A percentile compares a stretch with the other conserved stretches of the same genome.
Evolutionary conservation across 1,140 invertebrate species (phyloP).

Genomic region (Zaprionus tsacasi): DNA sequence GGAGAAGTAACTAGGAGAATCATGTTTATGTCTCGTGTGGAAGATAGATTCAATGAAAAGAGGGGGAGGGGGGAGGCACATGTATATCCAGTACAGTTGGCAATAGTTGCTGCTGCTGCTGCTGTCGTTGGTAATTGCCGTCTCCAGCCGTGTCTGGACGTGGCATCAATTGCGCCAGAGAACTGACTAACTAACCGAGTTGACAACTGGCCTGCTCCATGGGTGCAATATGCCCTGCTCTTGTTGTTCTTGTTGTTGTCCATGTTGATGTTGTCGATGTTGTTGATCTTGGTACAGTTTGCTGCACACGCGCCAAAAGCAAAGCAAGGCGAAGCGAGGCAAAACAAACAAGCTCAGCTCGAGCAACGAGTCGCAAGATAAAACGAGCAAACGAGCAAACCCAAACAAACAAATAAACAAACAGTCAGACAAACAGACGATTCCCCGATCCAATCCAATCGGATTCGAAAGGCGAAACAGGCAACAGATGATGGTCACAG

Average conservation of each 20-base stretch:
- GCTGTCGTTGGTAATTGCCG: slow-evolving; percentile 12
- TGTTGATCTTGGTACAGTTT: slow-evolving; percentile 69
- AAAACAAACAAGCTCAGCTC: slow-evolving; percentile 15
- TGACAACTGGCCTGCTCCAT: background rate
- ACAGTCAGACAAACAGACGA: slow-evolving; percentile 26
- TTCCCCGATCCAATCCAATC: slow-evolving; percentile 2
- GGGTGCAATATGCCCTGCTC: background rate
- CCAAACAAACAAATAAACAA: slow-evolving; percentile 13
- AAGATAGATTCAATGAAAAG: background rate
- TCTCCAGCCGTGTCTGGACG: background rate
- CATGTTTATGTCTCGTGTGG: background rate
- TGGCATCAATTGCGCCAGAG: background rate
- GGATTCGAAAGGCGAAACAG: slow-evolving; percentile 6
- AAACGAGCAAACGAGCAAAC: slow-evolving; percentile 36
- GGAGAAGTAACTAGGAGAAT: slow-evolving; percentile 1
- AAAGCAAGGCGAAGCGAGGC: slow-evolving; percentile 48
- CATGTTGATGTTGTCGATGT: slow-evolving; percentile 30
- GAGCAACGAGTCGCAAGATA: slow-evolving; percentile 18
- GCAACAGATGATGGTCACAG: slow-evolving; percentile 1
- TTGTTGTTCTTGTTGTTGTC: slow-evolving; percentile 29
- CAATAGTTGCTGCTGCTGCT: slow-evolving; percentile 47
- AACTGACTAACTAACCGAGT: slow-evolving; percentile 2
- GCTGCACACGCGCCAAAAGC: slow-evolving; percentile 70
- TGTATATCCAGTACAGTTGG: slow-evolving; percentile 41
- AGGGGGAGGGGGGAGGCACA: background rate